These are phyloP conservation scores for Apamea sordens DNA, from an alignment of 2,888 invertebrate genomes.

Conservation along the genomic window DNA sequence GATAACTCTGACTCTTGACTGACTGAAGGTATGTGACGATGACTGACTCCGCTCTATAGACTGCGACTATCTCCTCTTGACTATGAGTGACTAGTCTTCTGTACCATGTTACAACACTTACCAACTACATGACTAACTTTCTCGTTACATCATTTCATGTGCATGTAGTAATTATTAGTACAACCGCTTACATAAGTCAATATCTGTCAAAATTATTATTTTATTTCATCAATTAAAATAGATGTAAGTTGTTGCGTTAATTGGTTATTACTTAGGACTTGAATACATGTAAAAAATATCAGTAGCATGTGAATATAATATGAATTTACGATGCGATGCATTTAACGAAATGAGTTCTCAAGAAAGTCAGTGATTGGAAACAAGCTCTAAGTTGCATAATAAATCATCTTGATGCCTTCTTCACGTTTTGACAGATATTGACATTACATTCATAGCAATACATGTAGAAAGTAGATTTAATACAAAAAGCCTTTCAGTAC, in stretches of 20 bases:
- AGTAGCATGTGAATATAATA: neutral
- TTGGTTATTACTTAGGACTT: neutral
- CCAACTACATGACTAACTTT: constrained; percentile 69
- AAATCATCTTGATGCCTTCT: constrained; percentile 14
- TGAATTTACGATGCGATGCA: constrained; percentile 1
- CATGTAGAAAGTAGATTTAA: constrained; percentile 47
- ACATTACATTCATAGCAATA: constrained; percentile 12
- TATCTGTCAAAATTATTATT: constrained; percentile 43
- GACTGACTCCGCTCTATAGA: constrained; percentile 67
- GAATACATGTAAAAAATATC: no score
- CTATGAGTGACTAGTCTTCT: constrained; percentile 43
- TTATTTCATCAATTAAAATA: neutral
- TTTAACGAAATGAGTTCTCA: neutral
- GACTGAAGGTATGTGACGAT: constrained; percentile 77
- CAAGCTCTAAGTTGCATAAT: constrained; percentile 12
- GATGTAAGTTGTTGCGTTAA: neutral
- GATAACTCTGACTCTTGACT: constrained; percentile 82
- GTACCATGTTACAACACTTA: constrained; percentile 54
- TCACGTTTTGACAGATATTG: constrained; percentile 56
- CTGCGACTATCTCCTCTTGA: constrained; percentile 48
- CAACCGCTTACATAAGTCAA: constrained; percentile 32
- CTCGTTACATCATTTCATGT: constrained; percentile 50
- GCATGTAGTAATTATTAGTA: constrained; percentile 36
- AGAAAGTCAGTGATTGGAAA: constrained; percentile 25
- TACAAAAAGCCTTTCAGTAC: neutral